Conservation (phyloP, 2,888 invertebrate species). For the Ypsolopha scabrella region DNA sequence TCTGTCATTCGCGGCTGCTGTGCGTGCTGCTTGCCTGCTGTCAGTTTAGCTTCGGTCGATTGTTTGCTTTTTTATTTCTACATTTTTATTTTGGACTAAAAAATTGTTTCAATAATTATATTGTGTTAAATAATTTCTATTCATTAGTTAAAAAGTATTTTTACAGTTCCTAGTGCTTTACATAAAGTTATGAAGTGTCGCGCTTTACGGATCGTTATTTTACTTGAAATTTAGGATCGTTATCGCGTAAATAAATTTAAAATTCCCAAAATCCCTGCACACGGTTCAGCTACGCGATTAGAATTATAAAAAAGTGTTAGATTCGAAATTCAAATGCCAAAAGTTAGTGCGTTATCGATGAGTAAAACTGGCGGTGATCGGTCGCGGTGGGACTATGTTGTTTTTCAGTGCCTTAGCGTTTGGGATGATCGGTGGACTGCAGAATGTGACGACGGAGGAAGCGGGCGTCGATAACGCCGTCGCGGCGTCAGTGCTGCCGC, state of each 20-base stretch:
- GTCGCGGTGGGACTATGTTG: constrained; percentile 60
- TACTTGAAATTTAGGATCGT: too few relatives aligned
- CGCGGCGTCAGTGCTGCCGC: constrained; percentile 37
- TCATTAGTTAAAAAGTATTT: neutral
- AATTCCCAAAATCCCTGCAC: too few relatives aligned
- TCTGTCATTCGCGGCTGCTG: too few relatives aligned
- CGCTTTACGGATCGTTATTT: too few relatives aligned
- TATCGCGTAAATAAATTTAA: too few relatives aligned
- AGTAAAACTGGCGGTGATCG: neutral
- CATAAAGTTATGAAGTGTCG: too few relatives aligned
- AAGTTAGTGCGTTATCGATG: constrained; percentile 17
- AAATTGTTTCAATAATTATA: constrained; percentile 13
- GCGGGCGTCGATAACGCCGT: constrained; percentile 36
- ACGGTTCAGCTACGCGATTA: too few relatives aligned
- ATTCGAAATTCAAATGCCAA: constrained; percentile 39
- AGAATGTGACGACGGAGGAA: constrained; percentile 54
- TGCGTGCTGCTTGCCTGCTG: constrained; percentile 6
- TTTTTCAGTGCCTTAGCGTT: constrained; percentile 65
- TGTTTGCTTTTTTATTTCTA: constrained; percentile 54
- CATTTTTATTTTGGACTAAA: constrained; percentile 38
- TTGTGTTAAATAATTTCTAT: neutral
- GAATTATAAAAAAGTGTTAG: too few relatives aligned
- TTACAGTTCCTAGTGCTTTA: too few relatives aligned
- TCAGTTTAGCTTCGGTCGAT: constrained; percentile 54
- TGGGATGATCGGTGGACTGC: constrained; percentile 55